These are phyloP conservation scores for Stratiomys singularior DNA, from an alignment of 2,888 invertebrate genomes.

Conservation along the genomic window DNA sequence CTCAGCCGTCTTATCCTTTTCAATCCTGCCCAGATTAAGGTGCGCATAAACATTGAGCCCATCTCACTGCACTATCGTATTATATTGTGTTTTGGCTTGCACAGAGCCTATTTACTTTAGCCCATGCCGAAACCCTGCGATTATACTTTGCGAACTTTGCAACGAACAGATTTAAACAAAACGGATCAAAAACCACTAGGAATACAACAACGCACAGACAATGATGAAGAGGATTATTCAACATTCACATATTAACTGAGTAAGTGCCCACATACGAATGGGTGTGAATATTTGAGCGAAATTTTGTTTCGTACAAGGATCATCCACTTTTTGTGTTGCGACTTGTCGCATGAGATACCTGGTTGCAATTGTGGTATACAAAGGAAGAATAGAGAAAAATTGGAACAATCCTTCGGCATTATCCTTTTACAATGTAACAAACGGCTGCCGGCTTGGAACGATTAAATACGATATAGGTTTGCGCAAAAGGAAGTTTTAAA, in stretches of 20 bases:
- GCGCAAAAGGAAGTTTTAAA: too few relatives aligned
- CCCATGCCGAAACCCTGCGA: not conserved
- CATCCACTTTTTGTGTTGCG: not conserved
- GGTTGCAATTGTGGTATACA: too few relatives aligned
- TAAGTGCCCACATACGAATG: not conserved
- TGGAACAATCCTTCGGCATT: too few relatives aligned
- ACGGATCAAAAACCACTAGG: not conserved
- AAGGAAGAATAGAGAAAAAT: too few relatives aligned
- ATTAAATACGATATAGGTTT: too few relatives aligned
- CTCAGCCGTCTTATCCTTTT: not conserved
- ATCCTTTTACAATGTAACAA: too few relatives aligned
- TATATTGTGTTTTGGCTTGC: constrained; percentile 10
- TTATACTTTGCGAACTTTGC: not conserved
- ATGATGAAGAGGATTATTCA: too few relatives aligned
- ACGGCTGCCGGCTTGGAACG: too few relatives aligned
- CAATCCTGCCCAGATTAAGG: not conserved
- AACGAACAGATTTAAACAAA: not conserved
- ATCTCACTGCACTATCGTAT: not conserved
- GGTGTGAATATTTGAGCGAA: not conserved
- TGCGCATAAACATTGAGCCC: not conserved
- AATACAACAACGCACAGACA: too few relatives aligned
- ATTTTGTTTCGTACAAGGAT: not conserved
- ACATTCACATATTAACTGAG: not conserved
- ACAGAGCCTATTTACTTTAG: constrained; percentile 19
- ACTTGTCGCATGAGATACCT: not conserved